Base-by-base conservation (phyloP, 2,113 vertebrate species). In the Eurypyga helias region DNA sequence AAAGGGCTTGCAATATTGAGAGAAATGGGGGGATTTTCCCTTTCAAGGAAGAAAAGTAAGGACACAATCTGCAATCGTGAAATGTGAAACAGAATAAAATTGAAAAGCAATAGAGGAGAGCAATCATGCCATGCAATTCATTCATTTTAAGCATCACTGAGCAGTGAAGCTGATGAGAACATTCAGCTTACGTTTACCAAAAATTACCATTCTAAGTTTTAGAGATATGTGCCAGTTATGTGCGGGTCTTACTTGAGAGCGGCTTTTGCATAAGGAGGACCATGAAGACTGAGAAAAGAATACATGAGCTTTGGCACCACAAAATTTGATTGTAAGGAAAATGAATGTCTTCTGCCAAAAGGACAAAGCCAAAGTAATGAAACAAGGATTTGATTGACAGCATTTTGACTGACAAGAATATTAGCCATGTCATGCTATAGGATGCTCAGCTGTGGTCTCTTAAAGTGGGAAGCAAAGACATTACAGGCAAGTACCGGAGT, bases 371-470 rank as follows among this genome's bases (percentile, higher is more conserved):
- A 70, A 67, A 80, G 61, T 87, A 96, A 96, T 96, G 78, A 95
- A 94, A 91, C 34, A 65, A 64, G 60, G 83, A 76, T 89, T 79
- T 96, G 95, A 97, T 29, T 96, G 96, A 82, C 95, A 96, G 82
- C 34, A 26, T 46, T n/a, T 57, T 95, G 67, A 62, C 45, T 92
- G 90, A 72, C 67, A 81, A 80, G 79, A 71, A 64, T 86, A 96
- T 97, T 94, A 64, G 31, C 71, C 11, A 5, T 77, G 54, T 49
- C 48, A 11, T 66, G 45, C 36, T 34, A 65, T 31, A 82, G 29
- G 49, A 15, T 33, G 21, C 41, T 85, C 52, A 60, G 29, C 13
- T 61, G 13, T 75, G 64, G 15, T 89, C 34, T 79, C 46, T 67
- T 45, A 60, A 83, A 90, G 31, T 60, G 15, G 21, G 61, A 90